A percentile compares a stretch with the other conserved stretches of the same genome.
Evolutionary conservation across 2,888 invertebrate genomes (phyloP).

Genomic region (Fragum sueziense): DNA sequence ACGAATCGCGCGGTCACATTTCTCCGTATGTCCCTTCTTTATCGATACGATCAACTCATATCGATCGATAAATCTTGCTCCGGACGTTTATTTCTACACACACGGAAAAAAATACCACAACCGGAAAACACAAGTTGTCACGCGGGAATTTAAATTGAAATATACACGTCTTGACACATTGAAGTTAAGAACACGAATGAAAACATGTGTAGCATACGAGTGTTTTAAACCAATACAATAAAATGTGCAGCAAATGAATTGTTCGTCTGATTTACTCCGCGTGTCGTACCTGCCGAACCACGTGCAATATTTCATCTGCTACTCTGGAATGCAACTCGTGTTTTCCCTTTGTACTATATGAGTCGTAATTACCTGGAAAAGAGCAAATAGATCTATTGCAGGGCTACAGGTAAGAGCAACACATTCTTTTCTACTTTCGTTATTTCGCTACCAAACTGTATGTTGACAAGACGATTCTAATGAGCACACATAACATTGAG

Average conservation of each 20-base stretch:
- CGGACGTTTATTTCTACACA: background rate
- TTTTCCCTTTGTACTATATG: background rate
- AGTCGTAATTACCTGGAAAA: constrained; percentile 14
- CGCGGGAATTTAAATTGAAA: background rate
- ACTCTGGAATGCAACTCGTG: constrained; percentile 1
- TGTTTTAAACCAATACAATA: background rate
- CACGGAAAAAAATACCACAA: background rate
- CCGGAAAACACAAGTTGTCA: background rate
- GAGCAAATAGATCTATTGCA: background rate
- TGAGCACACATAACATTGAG: too few species aligned
- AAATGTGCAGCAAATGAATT: background rate
- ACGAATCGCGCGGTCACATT: constrained; percentile 9
- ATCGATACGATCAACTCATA: constrained; percentile 14
- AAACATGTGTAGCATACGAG: too few species aligned
- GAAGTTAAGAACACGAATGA: background rate
- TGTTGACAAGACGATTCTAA: too few species aligned
- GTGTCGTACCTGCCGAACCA: constrained; percentile 10
- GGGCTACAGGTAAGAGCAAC: too few species aligned
- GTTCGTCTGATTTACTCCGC: background rate
- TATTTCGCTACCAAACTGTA: too few species aligned
- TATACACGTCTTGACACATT: background rate
- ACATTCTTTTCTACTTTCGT: too few species aligned
- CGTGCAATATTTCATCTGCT: background rate
- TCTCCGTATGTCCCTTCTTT: background rate
- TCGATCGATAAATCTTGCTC: too few species aligned